phyloP scores from a whole-genome alignment of 2,797 vertebrate genomes.

The Epinephelus awoara region DNA sequence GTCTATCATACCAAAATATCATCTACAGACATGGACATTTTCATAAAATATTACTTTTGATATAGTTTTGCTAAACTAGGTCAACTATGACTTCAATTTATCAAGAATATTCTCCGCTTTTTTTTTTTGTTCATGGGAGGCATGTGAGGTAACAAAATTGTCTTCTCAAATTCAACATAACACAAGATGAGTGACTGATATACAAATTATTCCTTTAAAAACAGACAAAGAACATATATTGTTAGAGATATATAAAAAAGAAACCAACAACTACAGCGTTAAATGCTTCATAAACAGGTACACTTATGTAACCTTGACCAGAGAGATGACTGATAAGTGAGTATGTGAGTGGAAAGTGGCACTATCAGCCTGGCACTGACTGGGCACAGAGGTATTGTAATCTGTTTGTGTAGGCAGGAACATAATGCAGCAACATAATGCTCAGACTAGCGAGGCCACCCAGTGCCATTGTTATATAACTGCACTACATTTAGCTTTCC shows the following conservation, averaged over 20 bases:
- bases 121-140: too few relatives aligned
- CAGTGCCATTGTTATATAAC: slow-evolving; percentile 29
- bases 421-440: background rate
- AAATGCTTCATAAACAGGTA: background rate
- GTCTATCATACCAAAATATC: too few relatives aligned
- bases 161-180: too few relatives aligned
- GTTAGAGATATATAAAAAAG: background rate
- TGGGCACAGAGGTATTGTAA: background rate
- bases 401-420: background rate
- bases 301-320: slow-evolving; percentile 15
- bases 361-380: background rate
- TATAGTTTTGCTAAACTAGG: too few relatives aligned
- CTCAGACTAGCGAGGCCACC: slow-evolving; percentile 25
- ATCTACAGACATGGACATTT: too few relatives aligned
- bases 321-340: background rate
- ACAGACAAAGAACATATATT: too few relatives aligned
- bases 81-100: too few relatives aligned
- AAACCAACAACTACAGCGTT: background rate
- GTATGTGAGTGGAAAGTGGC: slow-evolving; percentile 1
- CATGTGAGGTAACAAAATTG: too few relatives aligned
- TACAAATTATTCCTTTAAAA: too few relatives aligned
- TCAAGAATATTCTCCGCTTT: too few relatives aligned
- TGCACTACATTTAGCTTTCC: background rate
- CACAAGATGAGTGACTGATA: too few relatives aligned
- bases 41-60: too few relatives aligned